Evolutionary conservation across 2,888 invertebrate species (phyloP).

Genomic region (Diadegma fenestrale): DNA sequence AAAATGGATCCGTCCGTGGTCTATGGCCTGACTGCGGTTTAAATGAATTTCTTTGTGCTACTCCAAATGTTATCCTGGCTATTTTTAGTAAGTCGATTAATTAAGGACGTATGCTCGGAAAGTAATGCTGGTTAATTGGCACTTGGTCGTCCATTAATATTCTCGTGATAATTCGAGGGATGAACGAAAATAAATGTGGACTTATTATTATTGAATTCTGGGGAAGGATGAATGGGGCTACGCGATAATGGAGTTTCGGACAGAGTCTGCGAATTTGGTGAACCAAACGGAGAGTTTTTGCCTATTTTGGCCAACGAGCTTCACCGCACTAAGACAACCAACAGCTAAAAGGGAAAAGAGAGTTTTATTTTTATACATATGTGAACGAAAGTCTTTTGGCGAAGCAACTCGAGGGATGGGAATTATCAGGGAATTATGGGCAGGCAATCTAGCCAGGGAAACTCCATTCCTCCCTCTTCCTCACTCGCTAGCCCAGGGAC

Average conservation of each 20-base stretch:
- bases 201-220: neutral
- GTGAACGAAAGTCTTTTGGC: conserved; percentile 14
- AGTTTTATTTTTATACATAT: conserved; percentile 9
- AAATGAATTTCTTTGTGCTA: neutral
- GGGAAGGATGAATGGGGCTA: neutral
- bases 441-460: conserved; percentile 50
- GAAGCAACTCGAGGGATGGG: conserved; percentile 32
- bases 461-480: neutral
- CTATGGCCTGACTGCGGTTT: neutral
- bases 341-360: neutral
- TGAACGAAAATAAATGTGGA: neutral
- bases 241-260: conserved; percentile 5
- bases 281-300: conserved; percentile 1
- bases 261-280: neutral
- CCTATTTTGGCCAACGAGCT: neutral
- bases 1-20: neutral
- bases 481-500: neutral
- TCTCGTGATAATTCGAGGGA: neutral
- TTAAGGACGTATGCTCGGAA: neutral
- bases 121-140: neutral
- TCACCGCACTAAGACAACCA: neutral
- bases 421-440: conserved; percentile 69
- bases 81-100: neutral
- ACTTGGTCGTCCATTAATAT: neutral
- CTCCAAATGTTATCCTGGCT: neutral